Base-by-base conservation (phyloP, 2,113 vertebrate genomes). In the Phyllostomus discolor region DNA sequence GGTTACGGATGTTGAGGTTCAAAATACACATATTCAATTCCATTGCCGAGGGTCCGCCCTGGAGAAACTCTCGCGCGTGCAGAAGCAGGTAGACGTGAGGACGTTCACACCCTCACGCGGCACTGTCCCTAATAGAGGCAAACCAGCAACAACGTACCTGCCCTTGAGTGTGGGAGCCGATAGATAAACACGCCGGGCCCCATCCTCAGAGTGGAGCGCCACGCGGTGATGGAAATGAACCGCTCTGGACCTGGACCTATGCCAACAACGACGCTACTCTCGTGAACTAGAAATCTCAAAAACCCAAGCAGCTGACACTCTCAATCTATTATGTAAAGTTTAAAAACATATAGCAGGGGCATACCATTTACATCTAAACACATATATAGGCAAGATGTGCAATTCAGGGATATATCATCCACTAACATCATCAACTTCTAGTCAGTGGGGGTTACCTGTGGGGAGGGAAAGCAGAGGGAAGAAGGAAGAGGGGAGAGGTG, bases 221-320 rank as follows among this genome's bases (percentile, higher is more conserved):
- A 16, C 50, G 64, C 75, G 22, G 16, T 3, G 46, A 35, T 79
- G 48, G 19, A 62, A 54, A 57, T 31, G 24, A 52, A 62, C 38
- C 38, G 11, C 50, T 33, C 78, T 41, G 1, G 14, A 33, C 31
- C 54, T 28, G 43, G 33, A 28, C 16, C 19, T 52, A 48, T 2
- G 50, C 46, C 54, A 20, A 79, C 31, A 82, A 72, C 80, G 46
- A 1, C n/a, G 8, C 10, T 38, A 54, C 57, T 59, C 33, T 10
- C 1, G 46, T 41, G 26, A 83, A 73, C 22, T 6, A 80, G 38
- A 88, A 79, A 67, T 41, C 67, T 88, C 92, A 66, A 81, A 95
- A 46, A 57, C 35, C 87, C 50, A 62, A 84, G 35, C 33, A 14
- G 24, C 10, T 72, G 22, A 26, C 4, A 15, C 31, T 59, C 50